phyloP scores from a whole-genome alignment of 2,113 vertebrate species.

The Archocentrus centrarchus region DNA sequence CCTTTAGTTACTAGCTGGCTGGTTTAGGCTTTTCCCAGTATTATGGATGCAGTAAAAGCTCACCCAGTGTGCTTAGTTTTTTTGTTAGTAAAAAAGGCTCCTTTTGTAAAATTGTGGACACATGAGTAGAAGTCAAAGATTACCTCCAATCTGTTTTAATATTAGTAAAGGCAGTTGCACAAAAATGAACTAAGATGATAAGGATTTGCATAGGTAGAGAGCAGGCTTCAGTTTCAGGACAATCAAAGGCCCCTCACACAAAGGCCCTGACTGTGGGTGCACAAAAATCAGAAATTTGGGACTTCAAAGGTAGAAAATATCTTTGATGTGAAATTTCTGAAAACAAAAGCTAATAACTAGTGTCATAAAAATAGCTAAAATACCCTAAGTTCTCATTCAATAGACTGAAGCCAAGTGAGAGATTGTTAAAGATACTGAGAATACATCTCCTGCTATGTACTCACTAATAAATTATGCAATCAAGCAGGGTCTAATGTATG shows the following conservation, averaged over 20 bases:
- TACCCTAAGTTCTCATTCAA: neutral
- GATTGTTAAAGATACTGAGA: neutral
- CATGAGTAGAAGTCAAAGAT: neutral
- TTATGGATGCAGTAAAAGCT: neutral
- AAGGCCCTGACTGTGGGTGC: neutral
- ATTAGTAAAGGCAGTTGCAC: neutral
- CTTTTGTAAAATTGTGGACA: neutral
- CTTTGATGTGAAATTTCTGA: neutral
- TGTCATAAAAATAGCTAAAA: neutral
- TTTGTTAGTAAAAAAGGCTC: neutral
- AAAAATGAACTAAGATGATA: neutral
- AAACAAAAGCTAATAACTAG: neutral
- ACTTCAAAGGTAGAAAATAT: neutral
- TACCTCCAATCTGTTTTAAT: neutral
- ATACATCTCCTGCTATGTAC: neutral
- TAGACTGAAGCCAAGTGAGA: neutral
- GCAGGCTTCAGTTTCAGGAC: neutral
- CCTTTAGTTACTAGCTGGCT: neutral
- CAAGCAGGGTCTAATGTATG: neutral
- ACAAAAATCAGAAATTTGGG: neutral
- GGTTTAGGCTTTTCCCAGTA: neutral
- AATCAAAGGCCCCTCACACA: neutral
- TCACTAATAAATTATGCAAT: neutral
- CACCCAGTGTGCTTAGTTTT: neutral
- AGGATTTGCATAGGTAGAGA: neutral